Evolutionary conservation across 2,113 vertebrate genomes (phyloP).

Genomic region (Phrynocephalus versicolor): DNA sequence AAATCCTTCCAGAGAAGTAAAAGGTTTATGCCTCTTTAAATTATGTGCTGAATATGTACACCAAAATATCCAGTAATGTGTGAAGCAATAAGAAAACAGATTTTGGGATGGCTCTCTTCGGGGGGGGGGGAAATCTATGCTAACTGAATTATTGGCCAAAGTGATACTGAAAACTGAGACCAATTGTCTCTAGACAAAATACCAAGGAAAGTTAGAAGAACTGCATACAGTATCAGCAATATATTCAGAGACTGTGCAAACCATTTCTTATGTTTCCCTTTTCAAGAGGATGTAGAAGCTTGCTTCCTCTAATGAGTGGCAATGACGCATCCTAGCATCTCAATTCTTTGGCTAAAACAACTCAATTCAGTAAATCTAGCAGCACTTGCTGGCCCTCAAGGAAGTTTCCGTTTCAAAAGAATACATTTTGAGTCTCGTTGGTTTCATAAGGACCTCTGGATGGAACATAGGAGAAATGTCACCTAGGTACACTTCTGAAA

Average conservation of each 20-base stretch:
- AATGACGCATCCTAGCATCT: not conserved
- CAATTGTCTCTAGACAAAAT: not conserved
- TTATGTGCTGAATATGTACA: not conserved
- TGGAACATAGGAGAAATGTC: not conserved
- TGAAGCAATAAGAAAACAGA: not conserved
- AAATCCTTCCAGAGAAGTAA: not conserved
- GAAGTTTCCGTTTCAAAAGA: not conserved
- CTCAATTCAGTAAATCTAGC: constrained; percentile 18
- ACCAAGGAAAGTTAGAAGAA: not conserved
- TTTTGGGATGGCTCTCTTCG: not conserved
- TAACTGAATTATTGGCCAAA: not conserved
- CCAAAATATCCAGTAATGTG: not conserved
- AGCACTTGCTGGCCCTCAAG: not conserved
- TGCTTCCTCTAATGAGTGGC: not conserved
- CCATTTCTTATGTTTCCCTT: not conserved
- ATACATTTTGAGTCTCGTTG: not conserved
- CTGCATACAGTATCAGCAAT: not conserved
- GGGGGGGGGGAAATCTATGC: not conserved
- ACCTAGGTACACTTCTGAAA: constrained; percentile 52
- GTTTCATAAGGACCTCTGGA: constrained; percentile 29
- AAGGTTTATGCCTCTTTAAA: not conserved
- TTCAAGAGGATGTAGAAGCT: not conserved
- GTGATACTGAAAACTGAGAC: not conserved
- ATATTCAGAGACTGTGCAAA: not conserved
- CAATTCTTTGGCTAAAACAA: not conserved